A percentile compares a stretch with the other conserved stretches of the same genome.
Evolutionary conservation across 2,113 vertebrate species (phyloP).

Genomic region (Forbesichthys agassizii): DNA sequence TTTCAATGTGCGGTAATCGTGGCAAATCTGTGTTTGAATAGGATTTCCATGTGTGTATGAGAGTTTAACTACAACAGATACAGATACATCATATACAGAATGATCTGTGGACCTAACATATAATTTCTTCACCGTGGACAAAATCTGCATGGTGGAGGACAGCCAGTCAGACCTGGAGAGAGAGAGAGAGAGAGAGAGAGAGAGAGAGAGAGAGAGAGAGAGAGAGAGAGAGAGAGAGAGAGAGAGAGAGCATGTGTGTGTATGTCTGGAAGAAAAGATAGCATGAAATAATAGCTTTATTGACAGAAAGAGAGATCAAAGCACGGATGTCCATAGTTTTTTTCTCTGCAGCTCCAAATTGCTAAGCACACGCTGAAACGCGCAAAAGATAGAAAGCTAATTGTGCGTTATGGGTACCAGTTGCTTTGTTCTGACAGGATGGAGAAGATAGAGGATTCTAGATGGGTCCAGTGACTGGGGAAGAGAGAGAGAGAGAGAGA

Average conservation of each 20-base stretch:
- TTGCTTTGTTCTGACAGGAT: conserved; percentile 1
- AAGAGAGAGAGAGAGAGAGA: background rate
- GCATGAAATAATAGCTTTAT: background rate
- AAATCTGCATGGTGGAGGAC: conserved; percentile 59
- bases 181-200: conserved; percentile 8
- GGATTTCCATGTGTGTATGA: too few relatives aligned
- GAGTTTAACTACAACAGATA: too few relatives aligned
- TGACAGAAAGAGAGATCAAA: background rate
- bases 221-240: too few relatives aligned
- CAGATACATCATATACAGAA: too few relatives aligned
- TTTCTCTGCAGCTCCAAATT: conserved; percentile 47
- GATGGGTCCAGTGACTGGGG: conserved; percentile 10
- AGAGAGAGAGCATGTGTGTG: background rate
- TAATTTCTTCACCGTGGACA: conserved; percentile 50
- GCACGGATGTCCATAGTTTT: conserved; percentile 27
- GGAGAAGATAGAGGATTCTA: conserved; percentile 9
- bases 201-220: too few relatives aligned
- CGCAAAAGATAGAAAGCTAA: too few relatives aligned
- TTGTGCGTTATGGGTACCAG: too few relatives aligned
- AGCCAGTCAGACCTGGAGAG: conserved; percentile 38
- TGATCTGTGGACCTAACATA: conserved; percentile 7
- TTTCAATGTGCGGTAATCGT: too few relatives aligned
- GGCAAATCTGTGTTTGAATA: too few relatives aligned
- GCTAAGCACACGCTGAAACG: background rate
- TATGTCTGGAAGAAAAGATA: conserved; percentile 37